These are phyloP conservation scores for Magallana nippona DNA, from an alignment of 2,888 invertebrate genomes.

Conservation along the genomic window DNA sequence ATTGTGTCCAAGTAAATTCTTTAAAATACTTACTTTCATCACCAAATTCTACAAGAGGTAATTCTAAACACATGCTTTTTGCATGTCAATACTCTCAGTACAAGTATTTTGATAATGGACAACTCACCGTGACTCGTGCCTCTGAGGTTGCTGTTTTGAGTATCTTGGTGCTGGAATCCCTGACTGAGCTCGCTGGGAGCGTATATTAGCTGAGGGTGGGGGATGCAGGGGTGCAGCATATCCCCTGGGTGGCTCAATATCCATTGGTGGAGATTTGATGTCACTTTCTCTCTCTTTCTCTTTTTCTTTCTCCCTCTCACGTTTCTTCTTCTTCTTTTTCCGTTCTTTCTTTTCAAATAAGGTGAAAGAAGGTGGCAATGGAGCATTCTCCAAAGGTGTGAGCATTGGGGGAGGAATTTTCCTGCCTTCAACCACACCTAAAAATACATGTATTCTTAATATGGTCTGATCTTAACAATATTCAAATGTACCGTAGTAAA, in stretches of 20 bases:
- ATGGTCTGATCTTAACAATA: neutral
- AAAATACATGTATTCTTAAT: no score
- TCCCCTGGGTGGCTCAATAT: slow-evolving; percentile 69
- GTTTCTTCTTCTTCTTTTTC: slow-evolving; percentile 63
- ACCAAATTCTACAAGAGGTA: no score
- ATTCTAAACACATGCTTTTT: no score
- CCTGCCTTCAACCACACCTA: slow-evolving; percentile 71
- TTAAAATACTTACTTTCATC: no score
- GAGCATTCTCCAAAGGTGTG: slow-evolving; percentile 74
- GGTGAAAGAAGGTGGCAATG: slow-evolving; percentile 64
- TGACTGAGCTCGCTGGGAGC: slow-evolving; percentile 63
- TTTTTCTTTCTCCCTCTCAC: slow-evolving; percentile 57
- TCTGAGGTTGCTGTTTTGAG: slow-evolving; percentile 67
- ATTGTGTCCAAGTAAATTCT: no score
- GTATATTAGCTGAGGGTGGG: slow-evolving; percentile 63
- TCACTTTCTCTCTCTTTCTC: slow-evolving; percentile 59
- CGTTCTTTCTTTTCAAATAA: slow-evolving; percentile 54
- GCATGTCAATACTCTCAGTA: no score
- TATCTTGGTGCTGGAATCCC: slow-evolving; percentile 67
- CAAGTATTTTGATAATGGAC: no score
- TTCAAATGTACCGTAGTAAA: neutral
- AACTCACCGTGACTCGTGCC: slow-evolving; percentile 54
- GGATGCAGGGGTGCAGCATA: slow-evolving; percentile 74
- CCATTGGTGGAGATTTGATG: slow-evolving; percentile 65
- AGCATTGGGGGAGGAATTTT: slow-evolving; percentile 73